Conservation (phyloP, 2,888 invertebrate species). For the Tetranychus truncatus region DNA sequence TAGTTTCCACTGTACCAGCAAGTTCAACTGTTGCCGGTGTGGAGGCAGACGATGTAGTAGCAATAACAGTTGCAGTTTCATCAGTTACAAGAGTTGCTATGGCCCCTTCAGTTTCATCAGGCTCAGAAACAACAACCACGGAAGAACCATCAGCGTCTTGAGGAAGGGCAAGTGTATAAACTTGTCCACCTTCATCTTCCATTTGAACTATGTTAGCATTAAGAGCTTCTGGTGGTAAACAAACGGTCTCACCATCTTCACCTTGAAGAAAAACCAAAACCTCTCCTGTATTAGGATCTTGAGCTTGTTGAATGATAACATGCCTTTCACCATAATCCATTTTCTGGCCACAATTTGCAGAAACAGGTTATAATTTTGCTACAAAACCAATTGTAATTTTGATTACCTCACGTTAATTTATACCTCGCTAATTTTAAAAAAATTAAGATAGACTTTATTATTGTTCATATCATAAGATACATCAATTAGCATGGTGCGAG, state of each 20-base stretch:
- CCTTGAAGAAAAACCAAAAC: constrained; percentile 18
- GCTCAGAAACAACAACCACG: constrained; percentile 1
- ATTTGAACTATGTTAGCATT: constrained; percentile 15
- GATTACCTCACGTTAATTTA: too few relatives aligned
- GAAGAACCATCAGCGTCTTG: constrained; percentile 2
- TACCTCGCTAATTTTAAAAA: too few relatives aligned
- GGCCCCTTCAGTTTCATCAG: not conserved
- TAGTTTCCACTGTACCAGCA: constrained; percentile 18
- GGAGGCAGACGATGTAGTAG: not conserved
- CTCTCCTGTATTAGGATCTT: constrained; percentile 20
- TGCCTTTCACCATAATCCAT: constrained; percentile 18
- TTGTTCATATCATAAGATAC: too few relatives aligned
- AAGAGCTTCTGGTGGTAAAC: constrained; percentile 16
- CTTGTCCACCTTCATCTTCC: constrained; percentile 13
- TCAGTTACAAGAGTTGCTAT: not conserved
- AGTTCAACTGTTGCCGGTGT: not conserved
- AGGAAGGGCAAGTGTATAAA: constrained; percentile 13
- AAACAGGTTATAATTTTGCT: not conserved
- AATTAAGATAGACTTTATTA: too few relatives aligned
- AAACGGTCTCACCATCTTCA: constrained; percentile 20
- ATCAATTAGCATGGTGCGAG: too few relatives aligned
- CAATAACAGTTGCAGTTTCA: too few relatives aligned
- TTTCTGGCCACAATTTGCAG: constrained; percentile 10
- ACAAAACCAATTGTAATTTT: too few relatives aligned
- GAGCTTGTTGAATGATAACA: constrained; percentile 19